These are phyloP conservation scores for Nephrotoma guestfalica DNA, from an alignment of 2,888 invertebrate genomes.

Conservation along the genomic window DNA sequence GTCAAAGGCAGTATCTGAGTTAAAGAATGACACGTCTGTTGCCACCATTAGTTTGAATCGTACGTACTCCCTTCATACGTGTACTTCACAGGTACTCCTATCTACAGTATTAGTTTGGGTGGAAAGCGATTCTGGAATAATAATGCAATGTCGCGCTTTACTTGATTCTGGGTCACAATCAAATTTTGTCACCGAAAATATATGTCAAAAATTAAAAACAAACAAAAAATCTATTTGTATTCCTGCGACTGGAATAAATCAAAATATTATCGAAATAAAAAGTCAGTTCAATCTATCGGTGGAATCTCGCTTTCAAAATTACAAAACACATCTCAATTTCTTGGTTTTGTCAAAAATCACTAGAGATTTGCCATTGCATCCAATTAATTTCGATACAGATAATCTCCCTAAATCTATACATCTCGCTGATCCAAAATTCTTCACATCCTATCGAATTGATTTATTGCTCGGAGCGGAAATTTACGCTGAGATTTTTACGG, in stretches of 20 bases:
- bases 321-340: background rate
- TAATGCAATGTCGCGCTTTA: background rate
- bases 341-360: background rate
- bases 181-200: background rate
- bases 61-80: no score
- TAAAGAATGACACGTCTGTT: no score
- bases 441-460: background rate
- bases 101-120: no score
- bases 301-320: background rate
- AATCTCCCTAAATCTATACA: background rate
- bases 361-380: background rate
- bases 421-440: background rate
- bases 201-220: background rate
- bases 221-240: background rate
- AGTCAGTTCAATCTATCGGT: background rate
- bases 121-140: no score
- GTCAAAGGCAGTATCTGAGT: no score
- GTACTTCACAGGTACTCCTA: no score
- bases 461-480: background rate
- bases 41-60: no score
- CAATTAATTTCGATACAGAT: background rate
- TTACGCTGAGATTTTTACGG: background rate
- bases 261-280: background rate
- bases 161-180: background rate
- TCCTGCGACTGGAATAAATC: background rate